phyloP scores from a whole-genome alignment of 2,797 vertebrate species.

The Chiloscyllium punctatum region DNA sequence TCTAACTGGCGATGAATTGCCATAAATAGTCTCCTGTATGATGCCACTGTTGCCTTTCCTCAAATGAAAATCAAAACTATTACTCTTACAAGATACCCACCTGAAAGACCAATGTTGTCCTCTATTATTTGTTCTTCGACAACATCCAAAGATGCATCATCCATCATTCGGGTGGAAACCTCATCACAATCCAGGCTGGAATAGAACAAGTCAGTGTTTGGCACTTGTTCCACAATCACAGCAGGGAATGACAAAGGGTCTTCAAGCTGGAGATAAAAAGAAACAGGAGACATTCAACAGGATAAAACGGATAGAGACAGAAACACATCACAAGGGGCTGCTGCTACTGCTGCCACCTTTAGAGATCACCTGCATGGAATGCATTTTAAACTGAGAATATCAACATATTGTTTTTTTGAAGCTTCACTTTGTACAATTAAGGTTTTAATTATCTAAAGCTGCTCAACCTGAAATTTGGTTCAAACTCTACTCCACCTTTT shows the following conservation, averaged over 20 bases:
- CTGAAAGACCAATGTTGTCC: conserved; percentile 67
- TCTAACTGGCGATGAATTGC: not conserved
- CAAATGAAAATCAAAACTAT: not conserved
- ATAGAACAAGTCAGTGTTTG: conserved; percentile 73
- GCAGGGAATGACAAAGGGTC: conserved; percentile 81
- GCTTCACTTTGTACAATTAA: not conserved
- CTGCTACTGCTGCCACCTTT: not conserved
- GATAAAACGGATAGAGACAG: not conserved
- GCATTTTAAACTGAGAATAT: not conserved
- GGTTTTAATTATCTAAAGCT: not conserved
- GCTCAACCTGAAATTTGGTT: not conserved
- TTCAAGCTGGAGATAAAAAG: conserved; percentile 60
- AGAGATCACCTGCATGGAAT: not conserved
- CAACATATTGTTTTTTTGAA: not conserved
- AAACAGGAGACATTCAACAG: not conserved
- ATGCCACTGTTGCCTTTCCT: not conserved
- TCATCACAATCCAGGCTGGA: conserved; percentile 77
- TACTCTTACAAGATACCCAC: conserved; percentile 48
- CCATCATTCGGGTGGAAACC: conserved; percentile 70
- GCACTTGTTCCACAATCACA: conserved; percentile 79
- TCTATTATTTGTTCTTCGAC: conserved; percentile 69
- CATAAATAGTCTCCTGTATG: not conserved
- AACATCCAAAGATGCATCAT: conserved; percentile 67
- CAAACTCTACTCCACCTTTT: not conserved
- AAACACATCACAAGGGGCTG: not conserved